Conservation (phyloP, 2,797 vertebrate genomes). For the Naso thynnoides region DNA sequence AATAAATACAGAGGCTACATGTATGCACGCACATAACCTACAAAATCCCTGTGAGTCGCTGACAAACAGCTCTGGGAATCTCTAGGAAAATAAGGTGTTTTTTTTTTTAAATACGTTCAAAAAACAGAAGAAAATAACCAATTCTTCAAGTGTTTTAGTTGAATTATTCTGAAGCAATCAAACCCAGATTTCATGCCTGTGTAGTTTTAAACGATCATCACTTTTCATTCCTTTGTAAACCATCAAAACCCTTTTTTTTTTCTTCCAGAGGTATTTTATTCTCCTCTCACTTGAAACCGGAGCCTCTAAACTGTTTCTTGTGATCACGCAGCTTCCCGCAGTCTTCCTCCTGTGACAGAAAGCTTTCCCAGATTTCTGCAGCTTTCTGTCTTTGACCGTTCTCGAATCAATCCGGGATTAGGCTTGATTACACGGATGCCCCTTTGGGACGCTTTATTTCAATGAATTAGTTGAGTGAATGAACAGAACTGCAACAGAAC, state of each 20-base stretch:
- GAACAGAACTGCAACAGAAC: conserved; percentile 85
- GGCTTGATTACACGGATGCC: conserved; percentile 75
- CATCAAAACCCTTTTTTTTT: not conserved
- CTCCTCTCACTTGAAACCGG: conserved; percentile 40
- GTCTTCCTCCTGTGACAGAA: conserved; percentile 53
- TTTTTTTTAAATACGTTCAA: not conserved
- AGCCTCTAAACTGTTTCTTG: conserved; percentile 41
- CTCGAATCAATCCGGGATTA: conserved; percentile 79
- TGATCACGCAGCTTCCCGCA: conserved; percentile 51
- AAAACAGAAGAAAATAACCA: not conserved
- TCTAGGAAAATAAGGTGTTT: not conserved
- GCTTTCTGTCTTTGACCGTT: conserved; percentile 64
- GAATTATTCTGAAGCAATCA: not conserved
- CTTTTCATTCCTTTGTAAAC: conserved; percentile 22
- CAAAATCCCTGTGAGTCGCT: conserved; percentile 34
- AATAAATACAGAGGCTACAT: not conserved
- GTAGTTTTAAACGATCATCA: conserved; percentile 1
- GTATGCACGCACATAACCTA: not conserved
- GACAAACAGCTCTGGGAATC: conserved; percentile 29
- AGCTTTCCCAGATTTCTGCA: conserved; percentile 66
- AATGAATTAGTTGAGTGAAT: conserved; percentile 85
- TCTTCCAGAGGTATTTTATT: conserved; percentile 13
- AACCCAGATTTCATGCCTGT: conserved; percentile 1
- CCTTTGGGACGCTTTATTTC: conserved; percentile 84
- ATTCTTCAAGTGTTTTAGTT: not conserved